Percentiles rank a stretch among this genome's conserved stretches.
Conservation (phyloP, 2,797 vertebrate genomes). For the Arrhamphus sclerolepis region DNA sequence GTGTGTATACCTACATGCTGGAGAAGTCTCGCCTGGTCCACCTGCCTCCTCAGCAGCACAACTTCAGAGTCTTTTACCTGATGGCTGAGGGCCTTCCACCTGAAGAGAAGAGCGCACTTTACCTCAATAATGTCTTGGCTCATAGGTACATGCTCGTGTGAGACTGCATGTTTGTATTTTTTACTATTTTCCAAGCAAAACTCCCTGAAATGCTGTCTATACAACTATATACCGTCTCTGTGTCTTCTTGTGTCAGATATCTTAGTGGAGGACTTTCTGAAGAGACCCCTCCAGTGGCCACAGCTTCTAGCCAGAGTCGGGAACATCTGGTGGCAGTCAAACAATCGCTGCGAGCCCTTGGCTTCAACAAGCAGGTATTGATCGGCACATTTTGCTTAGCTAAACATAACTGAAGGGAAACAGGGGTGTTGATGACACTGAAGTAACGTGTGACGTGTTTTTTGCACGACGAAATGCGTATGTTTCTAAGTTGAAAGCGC, state of each 20-base stretch:
- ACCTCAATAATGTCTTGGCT: slow-evolving; percentile 84
- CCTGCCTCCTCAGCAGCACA: slow-evolving; percentile 84
- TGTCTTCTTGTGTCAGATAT: slow-evolving; percentile 77
- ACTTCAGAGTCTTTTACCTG: slow-evolving; percentile 90
- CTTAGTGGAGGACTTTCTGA: slow-evolving; percentile 73
- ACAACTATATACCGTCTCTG: too few species aligned
- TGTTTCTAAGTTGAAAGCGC: slow-evolving; percentile 1
- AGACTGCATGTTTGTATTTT: neutral
- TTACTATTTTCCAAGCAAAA: too few species aligned
- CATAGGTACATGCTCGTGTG: slow-evolving; percentile 83
- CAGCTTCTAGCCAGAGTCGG: slow-evolving; percentile 82
- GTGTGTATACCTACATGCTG: slow-evolving; percentile 89
- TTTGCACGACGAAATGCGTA: slow-evolving; percentile 1
- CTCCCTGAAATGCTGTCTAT: too few species aligned
- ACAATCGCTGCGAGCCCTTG: slow-evolving; percentile 86
- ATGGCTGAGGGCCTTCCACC: slow-evolving; percentile 89
- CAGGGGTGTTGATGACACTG: slow-evolving; percentile 8
- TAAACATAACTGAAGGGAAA: neutral
- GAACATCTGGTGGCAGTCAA: slow-evolving; percentile 85
- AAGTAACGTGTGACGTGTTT: too few species aligned
- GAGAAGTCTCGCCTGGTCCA: slow-evolving; percentile 89
- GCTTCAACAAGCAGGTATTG: slow-evolving; percentile 89
- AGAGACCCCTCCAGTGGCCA: slow-evolving; percentile 66
- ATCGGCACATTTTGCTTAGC: slow-evolving; percentile 10
- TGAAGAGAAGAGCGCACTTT: slow-evolving; percentile 87